Evolutionary conservation across 30 jellyfish, hydroid and myxozoan genomes (phyloP), one percentile per base, ranked within the genome.

Genomic region (Clytia hemisphaerica): DNA sequence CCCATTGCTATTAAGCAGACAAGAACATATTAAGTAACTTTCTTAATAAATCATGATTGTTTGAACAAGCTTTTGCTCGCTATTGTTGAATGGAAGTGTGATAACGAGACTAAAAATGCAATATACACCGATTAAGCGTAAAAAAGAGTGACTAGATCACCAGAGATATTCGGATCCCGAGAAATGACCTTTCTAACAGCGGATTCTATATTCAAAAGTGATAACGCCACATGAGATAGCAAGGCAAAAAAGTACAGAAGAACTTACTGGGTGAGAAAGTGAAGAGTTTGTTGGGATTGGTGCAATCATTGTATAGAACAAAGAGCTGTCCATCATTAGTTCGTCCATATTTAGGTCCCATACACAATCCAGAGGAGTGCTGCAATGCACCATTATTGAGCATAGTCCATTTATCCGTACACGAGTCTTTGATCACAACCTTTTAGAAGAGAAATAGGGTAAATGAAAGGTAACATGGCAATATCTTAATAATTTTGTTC

Each of bases 261-360:
- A 5, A 75, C 93, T 38, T 74, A 88, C 97, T 88, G 40, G 97
- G 97, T 4, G 72, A 76, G 74, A 84, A 88, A 1, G 88, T 19
- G 64, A 88, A 88, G 31, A 75, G 68, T 33, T 79, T 82, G 28
- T 54, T 54, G 68, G 36, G 40, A 19, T 51, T 45, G 16, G 45
- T 46, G 50, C 97, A 88, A 16, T 74, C 36, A 29, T 84, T 61
- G 30, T 86, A 79, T 6, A 81, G 49, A 27, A 88, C 93, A n/a
- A n/a, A n/a, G 12, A 88, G 78, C 33, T 66, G 47, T 74, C 67
- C 58, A 66, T 88, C 75, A 37, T 88, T 75, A 79, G 35, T 54
- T 29, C 82, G 63, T 34, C 93, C 79, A 36, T 37, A 48, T n/a
- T 26, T 34, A 4, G 94, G 88, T 67, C 72, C 30, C 44, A 88